Base-by-base conservation (phyloP, 2,113 vertebrate genomes). In the Sapayoa aenigma region DNA sequence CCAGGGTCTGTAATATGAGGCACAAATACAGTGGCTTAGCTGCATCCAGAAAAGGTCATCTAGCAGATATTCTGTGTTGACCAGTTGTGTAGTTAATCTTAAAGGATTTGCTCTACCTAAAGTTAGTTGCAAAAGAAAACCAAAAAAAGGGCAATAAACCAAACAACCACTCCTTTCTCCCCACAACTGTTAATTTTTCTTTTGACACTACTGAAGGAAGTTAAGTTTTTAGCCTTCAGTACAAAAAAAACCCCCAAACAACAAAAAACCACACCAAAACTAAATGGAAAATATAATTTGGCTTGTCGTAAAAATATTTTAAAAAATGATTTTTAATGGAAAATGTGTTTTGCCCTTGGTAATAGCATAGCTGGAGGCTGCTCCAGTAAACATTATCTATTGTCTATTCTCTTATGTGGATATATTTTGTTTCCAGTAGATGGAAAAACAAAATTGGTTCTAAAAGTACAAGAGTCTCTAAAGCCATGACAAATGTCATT, bases 401-500 rank as follows among this genome's bases (percentile, higher is more conserved):
- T 73, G 33, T 35, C 11, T 90, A 71, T 89, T 71, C 58, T 20
- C 39, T 76, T 74, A 47, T 84, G 46, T 80, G 60, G 49, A 53
- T 84, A 23, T 23, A 17, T 93, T 92, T 96, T 94, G 10, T 90
- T 97, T 95, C 52, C 47, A 53, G 33, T 71, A 60, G 42, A 63
- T 66, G 24, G 35, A 42, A 80, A 46, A 80, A 1, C 18, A 62
- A 49, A 84, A 87, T 25, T 53, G 8, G 28, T 90, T 96, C 39
- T 91, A 53, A 79, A 97, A 95, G 74, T 73, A 68, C 41, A 76
- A 27, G 24, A 79, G 31, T 49, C 47, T 95, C 93, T 89, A 84
- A 92, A 88, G 24, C 49, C 56, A 11, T 92, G 71, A 69, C 42
- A 91, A 76, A 76, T 94, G 69, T 77, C 90, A 89, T 39, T 85